Conservation (phyloP, 2,797 vertebrate species). For the Aldrovandia affinis region DNA sequence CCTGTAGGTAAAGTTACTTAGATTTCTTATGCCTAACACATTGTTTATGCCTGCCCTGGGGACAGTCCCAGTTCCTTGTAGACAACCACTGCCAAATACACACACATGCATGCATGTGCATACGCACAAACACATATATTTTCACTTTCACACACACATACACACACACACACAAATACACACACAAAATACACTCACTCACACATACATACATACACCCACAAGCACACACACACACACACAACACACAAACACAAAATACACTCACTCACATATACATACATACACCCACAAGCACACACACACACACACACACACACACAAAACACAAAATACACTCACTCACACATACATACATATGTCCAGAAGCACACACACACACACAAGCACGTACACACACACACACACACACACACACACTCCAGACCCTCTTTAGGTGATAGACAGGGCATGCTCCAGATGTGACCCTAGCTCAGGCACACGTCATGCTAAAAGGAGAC, state of each 20-base stretch:
- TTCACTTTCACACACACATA: background rate
- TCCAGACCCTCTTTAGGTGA: background rate
- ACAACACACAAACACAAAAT: background rate
- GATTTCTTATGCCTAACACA: background rate
- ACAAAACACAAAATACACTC: too few relatives aligned
- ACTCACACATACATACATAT: background rate
- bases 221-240: background rate
- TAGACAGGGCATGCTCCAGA: background rate
- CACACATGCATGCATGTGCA: background rate
- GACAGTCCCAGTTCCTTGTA: background rate
- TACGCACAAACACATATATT: background rate
- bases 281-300: background rate
- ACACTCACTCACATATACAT: background rate
- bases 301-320: background rate
- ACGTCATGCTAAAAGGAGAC: background rate
- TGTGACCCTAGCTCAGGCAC: constrained; percentile 16
- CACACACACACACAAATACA: background rate
- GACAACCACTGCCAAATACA: constrained; percentile 15
- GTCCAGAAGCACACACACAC: background rate
- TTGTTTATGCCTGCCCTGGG: background rate
- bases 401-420: background rate
- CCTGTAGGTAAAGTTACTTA: background rate
- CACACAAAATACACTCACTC: background rate
- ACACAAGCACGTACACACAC: background rate
- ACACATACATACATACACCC: background rate